Evolutionary conservation across 2,113 vertebrate genomes (phyloP).

Genomic region (Sturnus vulgaris): DNA sequence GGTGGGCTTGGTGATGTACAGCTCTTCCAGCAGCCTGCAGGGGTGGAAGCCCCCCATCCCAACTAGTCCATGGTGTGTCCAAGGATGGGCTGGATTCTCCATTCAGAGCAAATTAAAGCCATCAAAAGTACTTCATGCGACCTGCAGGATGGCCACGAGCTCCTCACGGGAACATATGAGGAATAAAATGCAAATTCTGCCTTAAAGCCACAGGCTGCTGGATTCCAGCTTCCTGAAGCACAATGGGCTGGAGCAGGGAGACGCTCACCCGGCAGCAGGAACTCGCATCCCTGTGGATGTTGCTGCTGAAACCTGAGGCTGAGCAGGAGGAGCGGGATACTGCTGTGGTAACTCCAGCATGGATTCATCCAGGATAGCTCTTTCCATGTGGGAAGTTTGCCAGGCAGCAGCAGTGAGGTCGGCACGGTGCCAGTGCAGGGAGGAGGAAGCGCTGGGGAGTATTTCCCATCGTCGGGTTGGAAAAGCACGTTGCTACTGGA

Average conservation of each 20-base stretch:
- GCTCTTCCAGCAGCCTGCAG: neutral
- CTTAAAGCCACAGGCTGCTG: neutral
- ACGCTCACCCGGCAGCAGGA: rapidly evolving
- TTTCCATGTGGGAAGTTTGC: rapidly evolving
- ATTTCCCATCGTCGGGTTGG: neutral
- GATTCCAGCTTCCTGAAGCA: neutral
- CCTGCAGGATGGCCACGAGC: neutral
- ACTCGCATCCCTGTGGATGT: rapidly evolving
- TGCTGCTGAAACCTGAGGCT: neutral
- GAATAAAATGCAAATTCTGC: neutral
- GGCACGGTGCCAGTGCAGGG: neutral
- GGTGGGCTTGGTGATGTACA: rapidly evolving
- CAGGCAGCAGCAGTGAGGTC: neutral
- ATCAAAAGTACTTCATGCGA: rapidly evolving
- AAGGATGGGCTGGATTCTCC: neutral
- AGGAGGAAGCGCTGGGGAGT: neutral
- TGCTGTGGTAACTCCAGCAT: neutral
- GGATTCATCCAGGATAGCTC: neutral
- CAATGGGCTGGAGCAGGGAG: neutral
- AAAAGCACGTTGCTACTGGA: neutral
- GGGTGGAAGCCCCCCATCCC: neutral
- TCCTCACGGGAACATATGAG: rapidly evolving
- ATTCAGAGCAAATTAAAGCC: neutral
- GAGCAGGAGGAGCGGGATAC: neutral
- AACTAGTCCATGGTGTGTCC: rapidly evolving